Base-by-base conservation (phyloP, 2,797 vertebrate genomes). In the Arrhamphus sclerolepis region DNA sequence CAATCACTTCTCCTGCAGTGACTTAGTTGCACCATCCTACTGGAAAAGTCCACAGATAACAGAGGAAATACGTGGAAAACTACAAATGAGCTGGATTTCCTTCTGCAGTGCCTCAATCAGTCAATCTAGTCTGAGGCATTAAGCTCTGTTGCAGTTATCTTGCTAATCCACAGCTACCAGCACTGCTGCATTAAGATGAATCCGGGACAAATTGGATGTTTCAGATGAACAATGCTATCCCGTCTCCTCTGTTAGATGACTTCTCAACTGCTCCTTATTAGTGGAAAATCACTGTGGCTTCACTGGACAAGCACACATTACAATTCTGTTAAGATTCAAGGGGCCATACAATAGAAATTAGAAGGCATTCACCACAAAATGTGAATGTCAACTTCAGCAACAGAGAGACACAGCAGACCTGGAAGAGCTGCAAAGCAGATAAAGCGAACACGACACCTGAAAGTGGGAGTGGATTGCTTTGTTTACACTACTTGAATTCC, bases 261-360 rank as follows among this genome's bases (percentile, higher is more conserved):
- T 60, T 87, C 71, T 84, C 74, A 52, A 80, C 86, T 61, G 67
- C 81, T 86, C 78, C 83, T 89, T 77, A 89, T 90, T 91, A 88
- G 63, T 48, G 63, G 68, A 76, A 82, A 79, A 84, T 83, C 48
- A 46, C 75, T 80, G 50, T 63, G 40, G 60, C 74, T 75, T 82
- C 65, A 65, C 70, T 38, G 70, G 75, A 85, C 75, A 67, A 77
- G 61, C 78, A 77, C 62, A 81, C 65, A 62, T 72, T 85, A 70
- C 77, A 42, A 79, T 80, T 73, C 48, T 78, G 59, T 81, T 84
- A 81, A 64, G 76, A 38, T 40, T 50, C 14, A 10, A 34, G 31
- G 49, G 72, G 60, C 60, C 46, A 47, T 5, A 18, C 66, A 62
- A 43, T 46, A 51, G 48, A 65, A 69, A 83, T 78, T 66, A 80